phyloP scores from a whole-genome alignment of 2,888 invertebrate genomes.

The Rhopalosiphum nymphaeae region DNA sequence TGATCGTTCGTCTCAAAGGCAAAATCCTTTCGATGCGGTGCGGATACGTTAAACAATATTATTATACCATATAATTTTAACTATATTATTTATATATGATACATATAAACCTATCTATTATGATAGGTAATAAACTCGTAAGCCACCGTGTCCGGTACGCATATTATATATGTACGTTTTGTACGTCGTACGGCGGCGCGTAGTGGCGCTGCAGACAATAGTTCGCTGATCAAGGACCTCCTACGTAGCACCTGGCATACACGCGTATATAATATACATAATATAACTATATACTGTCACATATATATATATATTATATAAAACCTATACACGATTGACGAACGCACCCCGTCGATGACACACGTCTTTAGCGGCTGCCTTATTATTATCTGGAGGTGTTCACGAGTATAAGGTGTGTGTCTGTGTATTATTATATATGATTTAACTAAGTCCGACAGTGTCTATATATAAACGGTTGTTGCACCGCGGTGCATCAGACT shows the following conservation, averaged over 20 bases:
- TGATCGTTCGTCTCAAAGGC: neutral
- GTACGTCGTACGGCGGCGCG: neutral
- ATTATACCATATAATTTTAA: neutral
- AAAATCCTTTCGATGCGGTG: neutral
- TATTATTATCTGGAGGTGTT: too few relatives aligned
- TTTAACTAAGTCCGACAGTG: neutral
- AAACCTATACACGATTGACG: neutral
- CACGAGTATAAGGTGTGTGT: neutral
- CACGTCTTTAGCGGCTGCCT: conserved; percentile 13
- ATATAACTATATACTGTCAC: neutral
- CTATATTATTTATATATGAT: too few relatives aligned
- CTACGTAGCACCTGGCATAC: conserved; percentile 55
- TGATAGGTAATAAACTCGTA: conserved; percentile 25
- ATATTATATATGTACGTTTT: neutral
- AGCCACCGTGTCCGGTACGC: conserved; percentile 22
- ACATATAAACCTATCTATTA: neutral
- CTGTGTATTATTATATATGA: neutral
- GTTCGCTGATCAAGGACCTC: conserved; percentile 48
- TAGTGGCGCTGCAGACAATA: conserved; percentile 2
- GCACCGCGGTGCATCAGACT: neutral
- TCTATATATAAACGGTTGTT: neutral
- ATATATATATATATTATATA: neutral
- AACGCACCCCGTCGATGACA: conserved; percentile 2
- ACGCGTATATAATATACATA: neutral
- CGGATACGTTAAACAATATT: neutral